Percentiles rank a stretch among this genome's conserved stretches.
Evolutionary conservation across 1,140 invertebrate genomes (phyloP).

Genomic region (Drosophila repletoides): DNA sequence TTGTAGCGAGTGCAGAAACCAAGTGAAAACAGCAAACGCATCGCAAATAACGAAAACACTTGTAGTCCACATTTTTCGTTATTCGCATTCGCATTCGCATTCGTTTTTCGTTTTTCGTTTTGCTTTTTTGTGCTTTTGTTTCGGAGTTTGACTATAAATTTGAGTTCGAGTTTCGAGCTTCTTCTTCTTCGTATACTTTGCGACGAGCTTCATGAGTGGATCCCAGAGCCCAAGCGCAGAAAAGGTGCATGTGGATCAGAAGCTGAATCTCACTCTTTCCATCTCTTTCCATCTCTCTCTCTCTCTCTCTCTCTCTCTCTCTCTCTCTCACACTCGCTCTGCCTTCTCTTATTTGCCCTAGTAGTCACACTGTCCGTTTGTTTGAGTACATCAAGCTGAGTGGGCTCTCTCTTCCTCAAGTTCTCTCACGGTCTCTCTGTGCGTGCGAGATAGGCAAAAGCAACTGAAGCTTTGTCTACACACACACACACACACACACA

Average conservation of each 20-base stretch:
- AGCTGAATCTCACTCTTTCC: background rate
- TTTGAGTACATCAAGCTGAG: no score
- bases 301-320: background rate
- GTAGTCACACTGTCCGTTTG: background rate
- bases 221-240: no score
- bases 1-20: constrained; percentile 41
- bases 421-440: no score
- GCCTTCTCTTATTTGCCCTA: background rate
- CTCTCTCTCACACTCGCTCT: background rate
- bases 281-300: background rate
- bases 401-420: no score
- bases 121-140: background rate
- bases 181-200: background rate
- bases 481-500: background rate
- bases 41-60: constrained; percentile 64
- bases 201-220: no score
- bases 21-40: constrained; percentile 74
- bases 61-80: constrained; percentile 47
- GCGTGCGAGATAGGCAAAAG: constrained; percentile 23
- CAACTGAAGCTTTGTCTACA: constrained; percentile 12
- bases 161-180: background rate
- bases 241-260: background rate
- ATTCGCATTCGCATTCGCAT: background rate
- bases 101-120: background rate
- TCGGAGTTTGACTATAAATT: background rate